Percentiles rank a stretch among this genome's conserved stretches.
phyloP scores from a whole-genome alignment of 2,113 vertebrate genomes.

The Grammomys surdaster region DNA sequence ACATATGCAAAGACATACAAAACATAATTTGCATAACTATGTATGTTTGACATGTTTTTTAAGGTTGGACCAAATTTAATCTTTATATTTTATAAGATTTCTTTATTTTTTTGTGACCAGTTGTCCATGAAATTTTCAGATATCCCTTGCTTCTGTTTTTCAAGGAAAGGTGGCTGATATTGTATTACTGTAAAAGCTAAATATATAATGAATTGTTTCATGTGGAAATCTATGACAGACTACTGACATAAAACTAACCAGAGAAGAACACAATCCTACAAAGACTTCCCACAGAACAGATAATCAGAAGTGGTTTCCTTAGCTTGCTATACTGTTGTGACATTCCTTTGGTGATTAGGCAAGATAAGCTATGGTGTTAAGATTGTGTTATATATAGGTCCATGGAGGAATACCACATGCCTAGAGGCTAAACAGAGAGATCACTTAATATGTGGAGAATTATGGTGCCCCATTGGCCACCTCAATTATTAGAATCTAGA shows the following conservation, averaged over 20 bases:
- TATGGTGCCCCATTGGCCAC: not conserved
- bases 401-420: accelerated
- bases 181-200: not conserved
- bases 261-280: not conserved
- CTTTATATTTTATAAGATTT: not conserved
- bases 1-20: not conserved
- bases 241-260: accelerated
- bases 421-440: not conserved
- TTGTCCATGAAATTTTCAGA: not conserved
- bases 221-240: not conserved
- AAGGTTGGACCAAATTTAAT: not conserved
- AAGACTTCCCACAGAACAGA: not conserved
- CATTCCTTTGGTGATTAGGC: not conserved
- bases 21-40: not conserved
- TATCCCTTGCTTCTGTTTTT: not conserved
- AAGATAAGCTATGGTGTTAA: not conserved
- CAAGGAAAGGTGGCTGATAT: not conserved
- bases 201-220: not conserved
- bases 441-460: not conserved
- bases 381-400: not conserved
- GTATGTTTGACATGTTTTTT: not conserved
- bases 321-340: not conserved
- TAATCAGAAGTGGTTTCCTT: not conserved
- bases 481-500: not conserved
- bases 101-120: not conserved